phyloP scores from a whole-genome alignment of 1,140 invertebrate genomes.

The Belonocnema kinseyi region DNA sequence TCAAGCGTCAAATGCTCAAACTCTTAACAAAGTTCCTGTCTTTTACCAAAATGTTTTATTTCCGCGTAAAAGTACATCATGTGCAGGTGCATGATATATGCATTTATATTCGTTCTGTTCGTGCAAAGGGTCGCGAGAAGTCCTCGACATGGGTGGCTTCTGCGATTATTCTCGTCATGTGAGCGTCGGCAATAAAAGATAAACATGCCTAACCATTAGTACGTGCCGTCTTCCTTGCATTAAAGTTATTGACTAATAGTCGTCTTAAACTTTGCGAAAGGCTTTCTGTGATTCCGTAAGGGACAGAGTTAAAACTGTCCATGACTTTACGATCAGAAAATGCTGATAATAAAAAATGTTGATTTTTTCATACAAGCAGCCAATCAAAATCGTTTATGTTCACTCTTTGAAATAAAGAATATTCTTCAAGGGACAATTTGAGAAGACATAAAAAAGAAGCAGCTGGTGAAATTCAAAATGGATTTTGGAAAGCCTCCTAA shows the following conservation, averaged over 20 bases:
- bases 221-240: slow-evolving; percentile 62
- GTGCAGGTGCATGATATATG: slow-evolving; percentile 37
- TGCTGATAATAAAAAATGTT: not conserved
- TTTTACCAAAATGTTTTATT: not conserved
- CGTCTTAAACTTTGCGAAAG: slow-evolving; percentile 45
- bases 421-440: too few species aligned
- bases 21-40: not conserved
- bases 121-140: slow-evolving; percentile 46
- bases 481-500: too few species aligned
- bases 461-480: too few species aligned
- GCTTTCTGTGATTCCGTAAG: slow-evolving; percentile 39
- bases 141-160: slow-evolving; percentile 65
- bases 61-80: too few species aligned
- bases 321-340: not conserved
- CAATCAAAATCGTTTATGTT: too few species aligned
- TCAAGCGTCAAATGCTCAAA: too few species aligned
- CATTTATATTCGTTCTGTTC: slow-evolving; percentile 49
- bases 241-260: slow-evolving; percentile 58
- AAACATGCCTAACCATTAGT: slow-evolving; percentile 67
- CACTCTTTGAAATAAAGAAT: too few species aligned
- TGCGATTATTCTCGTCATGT: slow-evolving; percentile 69
- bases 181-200: slow-evolving; percentile 63
- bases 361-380: not conserved
- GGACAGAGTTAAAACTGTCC: not conserved
- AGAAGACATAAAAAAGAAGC: too few species aligned